Evolutionary conservation across 2,797 vertebrate genomes (phyloP), one percentile per base, ranked within the genome.

Genomic region (Myotis planiceps): DNA sequence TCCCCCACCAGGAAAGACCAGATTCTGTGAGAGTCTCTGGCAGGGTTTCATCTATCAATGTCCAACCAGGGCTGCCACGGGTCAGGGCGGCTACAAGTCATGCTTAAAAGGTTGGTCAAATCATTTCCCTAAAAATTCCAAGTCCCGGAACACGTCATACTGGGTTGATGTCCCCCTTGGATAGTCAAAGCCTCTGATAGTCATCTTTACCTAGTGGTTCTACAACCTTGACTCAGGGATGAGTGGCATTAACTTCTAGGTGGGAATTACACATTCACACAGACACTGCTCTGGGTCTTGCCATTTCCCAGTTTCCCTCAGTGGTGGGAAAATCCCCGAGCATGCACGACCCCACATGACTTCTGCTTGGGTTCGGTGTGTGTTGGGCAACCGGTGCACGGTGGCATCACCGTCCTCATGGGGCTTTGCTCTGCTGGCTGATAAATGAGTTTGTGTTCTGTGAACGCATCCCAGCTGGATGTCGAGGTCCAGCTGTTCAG

Each of bases 11-110:
- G 71, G 83, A 29, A 19, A 81, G 71, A n/a, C 12, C 84, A 78
- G 29, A 74, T 80, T 96, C 84, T 82, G 47, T 76, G 18, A 51
- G 53, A 80, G 25, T 51, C n/a, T 51, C 53, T n/a, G 29, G 78
- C 81, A 85, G 83, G 66, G 68, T 85, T 88, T 90, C 94, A 96
- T 92, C 90, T 42, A 68, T 94, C 78, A 76, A 25, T 90, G 92
- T 96, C 78, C 68, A 80, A 9, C 15, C 14, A 18, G 76, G 69
- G 47, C 69, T 16, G 21, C 1, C 8, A 37, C 2, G 21, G 42
- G 72, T 92, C 84, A 93, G 71, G 27, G 79, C 21, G 34, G 63
- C 53, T 81, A 71, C 3, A 55, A 79, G 45, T n/a, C 71, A 66
- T 65, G 85, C 74, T 96, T 94, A 75, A 83, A 83, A 96, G 89